Base-by-base conservation (phyloP, 1,140 invertebrate species). In the Phortica variegata region DNA sequence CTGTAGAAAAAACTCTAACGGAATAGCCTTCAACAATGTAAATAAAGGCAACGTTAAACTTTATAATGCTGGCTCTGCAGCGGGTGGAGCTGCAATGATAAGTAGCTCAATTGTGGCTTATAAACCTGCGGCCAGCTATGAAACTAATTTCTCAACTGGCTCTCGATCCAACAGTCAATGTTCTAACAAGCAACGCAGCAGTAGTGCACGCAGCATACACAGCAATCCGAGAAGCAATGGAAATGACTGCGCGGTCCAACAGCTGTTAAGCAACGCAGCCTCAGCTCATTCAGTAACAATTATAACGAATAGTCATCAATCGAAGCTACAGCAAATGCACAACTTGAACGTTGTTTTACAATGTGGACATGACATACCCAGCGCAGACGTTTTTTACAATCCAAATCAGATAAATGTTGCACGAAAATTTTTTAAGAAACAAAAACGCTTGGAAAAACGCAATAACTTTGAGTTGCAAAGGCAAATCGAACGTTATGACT, bases 361-460 rank as follows among this genome's bases (percentile, higher is more conserved):
- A 80, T 33, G 15, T 21, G 58, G 49, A 4, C 70, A 57, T 19
- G 65, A 61, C 10, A 75, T 75, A 47, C 72, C 72, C 23, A 70
- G 83, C 2, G 85, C 87, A 0, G 87, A 92, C 59, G 83, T 90
- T 75, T 96, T 95, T 75, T 95, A 95, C 65, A 94, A 96, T 79
- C 90, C 91, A 0, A 88, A 90, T 65, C 93, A 96, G 74, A 94
- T 90, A 72, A 91, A 90, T 12, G 90, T 93, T 1, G 92, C 93
- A 0, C 83, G 90, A 51, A 93, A 91, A 61, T 95, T 94, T 75
- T 95, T 95, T 73, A 89, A 91, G 51, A 93, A 91, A 65, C 90
- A 93, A 68, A 82, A 87, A 17, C 81, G 87, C 41, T 81, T 90
- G 53, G 85, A 87, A 60, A 87, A 87, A 61, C 81, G 84, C 43